phyloP scores from a whole-genome alignment of 2,113 vertebrate genomes.

The Clarias batrachus region DNA sequence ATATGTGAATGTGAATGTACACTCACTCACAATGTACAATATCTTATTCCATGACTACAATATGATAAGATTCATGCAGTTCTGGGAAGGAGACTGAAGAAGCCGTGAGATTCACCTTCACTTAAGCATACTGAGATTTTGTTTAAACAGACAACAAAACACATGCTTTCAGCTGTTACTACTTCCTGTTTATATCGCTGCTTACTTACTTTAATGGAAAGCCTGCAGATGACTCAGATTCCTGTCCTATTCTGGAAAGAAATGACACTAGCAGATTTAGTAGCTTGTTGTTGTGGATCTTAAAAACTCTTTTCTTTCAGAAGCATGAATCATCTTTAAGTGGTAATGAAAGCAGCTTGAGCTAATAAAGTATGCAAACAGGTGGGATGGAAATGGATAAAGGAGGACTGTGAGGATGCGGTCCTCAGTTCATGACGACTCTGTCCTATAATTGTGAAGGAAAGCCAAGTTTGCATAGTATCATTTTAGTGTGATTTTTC shows the following conservation, averaged over 20 bases:
- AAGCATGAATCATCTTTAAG: background rate
- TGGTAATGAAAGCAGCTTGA: background rate
- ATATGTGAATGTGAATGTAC: background rate
- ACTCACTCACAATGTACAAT: background rate
- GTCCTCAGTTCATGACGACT: background rate
- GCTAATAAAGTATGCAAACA: background rate
- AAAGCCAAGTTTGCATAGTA: background rate
- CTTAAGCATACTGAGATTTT: background rate
- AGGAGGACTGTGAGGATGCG: background rate
- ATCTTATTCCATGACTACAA: background rate
- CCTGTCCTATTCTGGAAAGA: background rate
- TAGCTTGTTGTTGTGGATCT: background rate
- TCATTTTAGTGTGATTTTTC: background rate
- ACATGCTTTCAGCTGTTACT: background rate
- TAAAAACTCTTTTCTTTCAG: background rate
- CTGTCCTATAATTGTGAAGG: background rate
- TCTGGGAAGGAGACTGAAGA: no score
- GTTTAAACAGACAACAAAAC: background rate
- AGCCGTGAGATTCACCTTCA: background rate
- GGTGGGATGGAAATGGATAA: background rate
- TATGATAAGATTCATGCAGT: background rate
- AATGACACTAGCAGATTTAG: background rate
- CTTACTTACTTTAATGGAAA: background rate
- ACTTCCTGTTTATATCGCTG: background rate
- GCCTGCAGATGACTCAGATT: background rate